Percentiles rank a stretch among this genome's conserved stretches.
phyloP scores from a whole-genome alignment of 2,888 invertebrate species.

The Lysandra coridon region DNA sequence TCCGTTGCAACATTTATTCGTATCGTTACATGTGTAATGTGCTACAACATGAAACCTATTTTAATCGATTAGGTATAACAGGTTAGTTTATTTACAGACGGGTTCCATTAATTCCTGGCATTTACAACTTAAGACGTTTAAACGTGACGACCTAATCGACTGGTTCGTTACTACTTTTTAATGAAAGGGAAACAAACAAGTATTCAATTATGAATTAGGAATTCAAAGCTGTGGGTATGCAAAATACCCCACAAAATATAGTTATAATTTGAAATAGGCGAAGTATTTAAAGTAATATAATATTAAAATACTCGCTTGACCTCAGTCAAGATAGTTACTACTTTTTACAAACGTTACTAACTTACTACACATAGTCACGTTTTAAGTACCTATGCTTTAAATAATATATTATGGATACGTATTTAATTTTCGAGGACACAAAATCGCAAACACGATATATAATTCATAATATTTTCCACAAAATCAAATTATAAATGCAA shows the following conservation, averaged over 20 bases:
- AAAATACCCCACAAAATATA: no score
- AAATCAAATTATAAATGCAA: slow-evolving; percentile 4
- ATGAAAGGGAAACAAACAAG: no score
- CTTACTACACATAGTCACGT: no score
- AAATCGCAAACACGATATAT: background rate
- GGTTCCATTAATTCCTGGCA: background rate
- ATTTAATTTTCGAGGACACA: background rate
- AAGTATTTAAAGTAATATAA: no score
- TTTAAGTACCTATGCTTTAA: no score
- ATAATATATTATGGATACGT: background rate
- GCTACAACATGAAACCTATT: background rate
- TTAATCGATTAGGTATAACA: background rate
- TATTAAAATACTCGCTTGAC: no score
- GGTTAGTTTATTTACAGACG: background rate
- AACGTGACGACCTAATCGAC: slow-evolving; percentile 4
- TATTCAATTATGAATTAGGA: no score
- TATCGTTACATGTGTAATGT: background rate
- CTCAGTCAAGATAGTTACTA: no score
- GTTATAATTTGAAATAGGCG: no score
- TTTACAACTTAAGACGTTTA: slow-evolving; percentile 22
- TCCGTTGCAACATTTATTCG: background rate
- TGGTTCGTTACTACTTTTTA: background rate
- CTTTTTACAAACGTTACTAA: no score
- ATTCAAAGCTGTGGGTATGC: no score
- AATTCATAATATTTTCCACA: background rate